Percentiles rank a stretch among this genome's conserved stretches.
Evolutionary conservation across 2,888 invertebrate genomes (phyloP).

Genomic region (Clitarchus hookeri): DNA sequence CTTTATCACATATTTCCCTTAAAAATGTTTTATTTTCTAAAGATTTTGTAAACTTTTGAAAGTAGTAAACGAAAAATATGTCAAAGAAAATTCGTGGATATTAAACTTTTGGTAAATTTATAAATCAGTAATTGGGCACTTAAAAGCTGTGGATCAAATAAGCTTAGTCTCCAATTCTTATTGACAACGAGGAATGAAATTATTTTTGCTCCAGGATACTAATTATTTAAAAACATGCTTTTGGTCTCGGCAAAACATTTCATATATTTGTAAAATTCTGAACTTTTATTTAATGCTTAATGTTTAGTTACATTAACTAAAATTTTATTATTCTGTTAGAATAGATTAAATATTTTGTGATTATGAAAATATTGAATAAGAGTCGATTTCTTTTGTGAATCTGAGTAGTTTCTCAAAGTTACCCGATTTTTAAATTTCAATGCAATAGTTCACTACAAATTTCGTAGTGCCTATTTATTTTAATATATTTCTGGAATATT

Average conservation of each 20-base stretch:
- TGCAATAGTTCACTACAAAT: background rate
- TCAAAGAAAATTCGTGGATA: background rate
- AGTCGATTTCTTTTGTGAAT: background rate
- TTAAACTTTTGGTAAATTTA: background rate
- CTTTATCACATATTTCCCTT: background rate
- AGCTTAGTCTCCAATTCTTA: background rate
- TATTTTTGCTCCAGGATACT: background rate
- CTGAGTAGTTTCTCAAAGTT: too few relatives aligned
- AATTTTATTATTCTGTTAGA: background rate
- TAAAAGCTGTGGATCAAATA: background rate
- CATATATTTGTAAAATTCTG: background rate
- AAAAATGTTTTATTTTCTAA: background rate
- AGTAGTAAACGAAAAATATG: background rate
- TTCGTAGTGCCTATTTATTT: background rate
- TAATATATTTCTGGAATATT: background rate
- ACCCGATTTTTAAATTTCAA: background rate
- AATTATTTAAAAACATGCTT: background rate
- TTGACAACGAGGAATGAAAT: background rate
- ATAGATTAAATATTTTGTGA: background rate
- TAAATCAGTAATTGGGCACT: background rate
- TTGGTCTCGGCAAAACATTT: background rate
- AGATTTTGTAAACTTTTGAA: background rate
- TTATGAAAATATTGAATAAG: background rate
- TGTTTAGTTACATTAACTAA: background rate
- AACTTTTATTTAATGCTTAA: too few relatives aligned